These are phyloP conservation scores for Parazoanthus swiftii DNA, from an alignment of 92 coral and sea anemone species.

Conservation along the genomic window DNA sequence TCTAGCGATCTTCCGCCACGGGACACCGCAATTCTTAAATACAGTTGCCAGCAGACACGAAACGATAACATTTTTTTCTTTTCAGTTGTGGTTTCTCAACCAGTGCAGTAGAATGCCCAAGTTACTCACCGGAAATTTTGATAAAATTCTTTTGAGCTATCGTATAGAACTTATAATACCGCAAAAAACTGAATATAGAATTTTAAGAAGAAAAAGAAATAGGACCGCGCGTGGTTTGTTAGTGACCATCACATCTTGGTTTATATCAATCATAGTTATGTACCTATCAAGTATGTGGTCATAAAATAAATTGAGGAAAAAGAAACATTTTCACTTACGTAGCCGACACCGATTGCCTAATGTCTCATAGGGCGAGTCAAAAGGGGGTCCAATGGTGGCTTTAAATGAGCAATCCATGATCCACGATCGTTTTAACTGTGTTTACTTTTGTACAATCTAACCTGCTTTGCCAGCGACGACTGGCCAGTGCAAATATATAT, in stretches of 20 bases:
- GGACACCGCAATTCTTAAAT: not conserved
- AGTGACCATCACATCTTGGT: conserved; percentile 4
- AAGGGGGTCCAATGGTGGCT: not conserved
- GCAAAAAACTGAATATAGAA: not conserved
- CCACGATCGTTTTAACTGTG: not conserved
- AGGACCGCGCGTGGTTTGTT: not conserved
- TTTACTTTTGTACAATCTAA: not conserved
- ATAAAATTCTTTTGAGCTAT: conserved; percentile 18
- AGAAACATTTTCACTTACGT: conserved; percentile 40
- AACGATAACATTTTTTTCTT: not conserved
- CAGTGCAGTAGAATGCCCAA: not conserved
- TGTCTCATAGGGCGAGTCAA: conserved; percentile 2
- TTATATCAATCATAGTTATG: conserved; percentile 26
- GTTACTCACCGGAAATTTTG: conserved; percentile 18
- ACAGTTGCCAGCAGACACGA: not conserved
- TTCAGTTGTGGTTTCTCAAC: conserved; percentile 36
- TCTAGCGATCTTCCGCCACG: not conserved
- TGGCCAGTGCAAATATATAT: conserved; percentile 20
- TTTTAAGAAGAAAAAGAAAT: not conserved
- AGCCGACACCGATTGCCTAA: conserved; percentile 35
- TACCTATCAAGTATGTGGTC: conserved; percentile 21
- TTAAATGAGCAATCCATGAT: not conserved
- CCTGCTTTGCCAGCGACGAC: not conserved
- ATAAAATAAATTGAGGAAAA: conserved; percentile 30
- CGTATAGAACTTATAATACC: not conserved